Base-by-base conservation (phyloP, 2,113 vertebrate species). In the Elaphurus davidianus region DNA sequence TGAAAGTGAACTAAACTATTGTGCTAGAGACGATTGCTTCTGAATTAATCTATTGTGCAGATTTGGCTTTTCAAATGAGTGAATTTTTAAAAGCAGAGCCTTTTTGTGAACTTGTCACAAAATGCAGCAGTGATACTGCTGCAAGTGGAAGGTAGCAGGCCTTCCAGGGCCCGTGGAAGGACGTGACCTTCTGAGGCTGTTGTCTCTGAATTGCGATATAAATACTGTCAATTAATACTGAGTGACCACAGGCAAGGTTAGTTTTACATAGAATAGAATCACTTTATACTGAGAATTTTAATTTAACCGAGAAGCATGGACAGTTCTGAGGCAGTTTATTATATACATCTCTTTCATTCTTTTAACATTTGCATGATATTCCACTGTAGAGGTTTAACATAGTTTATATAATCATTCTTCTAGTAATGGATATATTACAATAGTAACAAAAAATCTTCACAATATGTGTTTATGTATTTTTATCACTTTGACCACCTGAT, bases 1-100 rank as follows among this genome's bases (percentile, higher is more conserved):
- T 96, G 78, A 93, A 93, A 93, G 19, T 64, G 87, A 91, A 89
- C 55, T 40, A 45, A 94, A 83, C 36, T 74, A 79, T 40, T 82
- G 74, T 86, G 88, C 87, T 74, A 28, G 33, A 67, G 78, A 40
- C 16, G 88, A 60, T 90, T 83, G 74, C 79, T 94, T 54, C 21
- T 82, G 82, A 91, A 90, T 94, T 87, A 62, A 67, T 90, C 50
- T 90, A 25, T 83, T 83, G 55, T 83, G 28, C 5, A 47, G 45
- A 94, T 94, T n/a, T 88, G 71, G 25, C 85, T 97, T 97, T 97
- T 87, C 43, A 47, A 40, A 67, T 62, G 67, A 95, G 55, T 82
- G 71, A 47, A 15, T 55, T 96, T 90, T 64, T 43, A 87, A 92
- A 64, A 87, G 55, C 8, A 36, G 84, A 91, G 30, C 1, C n/a